These are phyloP conservation scores for Rhynchonycteris naso DNA, from an alignment of 2,797 vertebrate species.

Conservation along the genomic window DNA sequence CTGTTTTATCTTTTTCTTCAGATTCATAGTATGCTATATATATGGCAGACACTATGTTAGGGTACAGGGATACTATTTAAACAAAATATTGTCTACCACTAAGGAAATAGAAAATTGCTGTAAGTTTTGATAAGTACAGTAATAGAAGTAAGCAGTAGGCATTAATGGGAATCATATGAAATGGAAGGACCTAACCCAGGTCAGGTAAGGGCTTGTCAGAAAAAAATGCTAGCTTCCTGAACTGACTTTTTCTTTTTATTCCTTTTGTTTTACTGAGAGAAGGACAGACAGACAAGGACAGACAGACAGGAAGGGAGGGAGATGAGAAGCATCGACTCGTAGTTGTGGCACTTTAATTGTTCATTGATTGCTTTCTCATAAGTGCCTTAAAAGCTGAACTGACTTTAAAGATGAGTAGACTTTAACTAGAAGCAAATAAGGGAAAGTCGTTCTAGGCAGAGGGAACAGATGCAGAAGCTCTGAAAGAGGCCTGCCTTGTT, in stretches of 20 bases:
- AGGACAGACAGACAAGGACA: no score
- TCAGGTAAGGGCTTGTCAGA: neutral
- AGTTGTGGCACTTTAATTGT: no score
- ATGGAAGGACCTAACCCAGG: neutral
- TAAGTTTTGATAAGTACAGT: conserved; percentile 12
- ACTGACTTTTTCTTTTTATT: neutral
- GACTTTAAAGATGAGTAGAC: conserved; percentile 21
- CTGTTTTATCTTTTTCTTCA: conserved; percentile 47
- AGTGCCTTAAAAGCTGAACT: neutral
- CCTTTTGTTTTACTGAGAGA: no score
- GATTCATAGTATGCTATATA: neutral
- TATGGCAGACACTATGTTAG: neutral
- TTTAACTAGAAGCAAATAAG: conserved; percentile 33
- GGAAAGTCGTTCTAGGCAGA: neutral
- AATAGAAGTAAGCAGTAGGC: neutral
- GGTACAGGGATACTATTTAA: conserved; percentile 13
- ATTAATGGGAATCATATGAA: neutral
- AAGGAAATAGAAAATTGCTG: conserved; percentile 26
- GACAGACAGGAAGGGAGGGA: no score
- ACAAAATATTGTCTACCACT: neutral
- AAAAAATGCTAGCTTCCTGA: neutral
- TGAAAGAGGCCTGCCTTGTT: conserved; percentile 27
- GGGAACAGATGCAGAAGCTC: neutral
- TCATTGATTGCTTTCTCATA: no score
- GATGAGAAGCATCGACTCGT: no score